These are phyloP conservation scores for Acrobasis consociella DNA, from an alignment of 2,888 invertebrate genomes.

Conservation along the genomic window DNA sequence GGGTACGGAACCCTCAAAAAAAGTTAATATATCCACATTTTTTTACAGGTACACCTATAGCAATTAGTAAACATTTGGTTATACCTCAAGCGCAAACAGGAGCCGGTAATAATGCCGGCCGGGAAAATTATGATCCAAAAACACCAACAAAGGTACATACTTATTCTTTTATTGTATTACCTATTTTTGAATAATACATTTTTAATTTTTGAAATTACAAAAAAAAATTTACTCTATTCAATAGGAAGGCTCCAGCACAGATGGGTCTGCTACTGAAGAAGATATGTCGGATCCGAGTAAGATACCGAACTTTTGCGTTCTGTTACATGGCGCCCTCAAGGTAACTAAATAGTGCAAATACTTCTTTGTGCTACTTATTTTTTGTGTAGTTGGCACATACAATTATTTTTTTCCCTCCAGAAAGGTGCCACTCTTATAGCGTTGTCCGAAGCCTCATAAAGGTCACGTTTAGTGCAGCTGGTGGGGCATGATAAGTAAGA, in stretches of 20 bases:
- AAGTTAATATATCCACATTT: background rate
- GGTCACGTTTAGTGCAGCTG: too few species aligned
- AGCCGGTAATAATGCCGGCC: slow-evolving; percentile 61
- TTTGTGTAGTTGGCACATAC: too few species aligned
- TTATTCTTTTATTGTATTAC: background rate
- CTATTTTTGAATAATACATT: background rate
- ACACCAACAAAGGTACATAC: slow-evolving; percentile 65
- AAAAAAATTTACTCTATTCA: slow-evolving; percentile 24
- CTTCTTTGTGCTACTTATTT: too few species aligned
- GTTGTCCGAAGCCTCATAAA: too few species aligned
- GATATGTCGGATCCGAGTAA: slow-evolving; percentile 88
- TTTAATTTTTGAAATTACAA: background rate
- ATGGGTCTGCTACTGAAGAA: slow-evolving; percentile 68
- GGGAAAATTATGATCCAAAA: slow-evolving; percentile 72
- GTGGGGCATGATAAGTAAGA: too few species aligned
- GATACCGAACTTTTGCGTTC: slow-evolving; percentile 94
- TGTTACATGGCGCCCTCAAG: slow-evolving; percentile 96
- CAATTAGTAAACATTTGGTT: slow-evolving; percentile 94
- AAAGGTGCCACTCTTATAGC: too few species aligned
- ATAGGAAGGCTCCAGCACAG: slow-evolving; percentile 68
- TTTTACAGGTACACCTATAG: slow-evolving; percentile 90
- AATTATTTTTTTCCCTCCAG: too few species aligned
- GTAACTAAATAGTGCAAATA: slow-evolving; percentile 54
- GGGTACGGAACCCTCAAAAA: too few species aligned
- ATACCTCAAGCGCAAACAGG: slow-evolving; percentile 85